Base-by-base conservation (phyloP, 2,888 invertebrate genomes). In the Macrophya annulata region DNA sequence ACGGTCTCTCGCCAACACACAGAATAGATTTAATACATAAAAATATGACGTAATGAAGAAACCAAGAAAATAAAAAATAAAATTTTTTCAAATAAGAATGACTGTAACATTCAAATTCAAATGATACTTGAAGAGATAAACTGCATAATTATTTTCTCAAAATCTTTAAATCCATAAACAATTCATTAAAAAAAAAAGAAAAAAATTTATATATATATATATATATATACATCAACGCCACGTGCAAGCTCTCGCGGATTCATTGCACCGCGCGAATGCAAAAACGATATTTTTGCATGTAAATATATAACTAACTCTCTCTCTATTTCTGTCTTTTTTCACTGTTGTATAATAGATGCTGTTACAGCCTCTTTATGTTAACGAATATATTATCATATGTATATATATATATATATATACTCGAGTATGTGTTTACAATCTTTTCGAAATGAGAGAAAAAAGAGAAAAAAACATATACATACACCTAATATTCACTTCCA, bases 251-350 rank as follows among this genome's bases (percentile, higher is more conserved):
- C 8, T 15, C 43, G 25, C 76, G 76, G 76, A 48, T 76, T n/a
- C 48, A 76, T 76, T 25, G 76, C 76, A 76, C 76, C 76, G 25
- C 6, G 76, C 25, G 48, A 48, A 9, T 71, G 40, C 37, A 71
- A 71, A 71, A 17, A 21, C 76, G 31, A 76, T 51, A 76, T 48
- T 76, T 31, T 8, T 76, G 48, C 25, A 76, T 15, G 76, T 0
- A 12, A 4, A 21, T 48, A 25, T 40, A 40, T 71, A 40, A 31
- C 31, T 25, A 31, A 31, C 68, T 68, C 68, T 71, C 40, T 62
- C 62, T 62, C 62, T 15, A 10, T n/a, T 62, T 21, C 2, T 62
- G n/a, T 62, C n/a, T 17, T 3, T 71, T 40, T n/a, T 15, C n/a
- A 71, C 37, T 31, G 68, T 68, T 31, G 31, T 25, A 68, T 68